These are phyloP conservation scores for Mormyrops attenuatus DNA, from an alignment of 2,797 vertebrate species.

Conservation along the genomic window DNA sequence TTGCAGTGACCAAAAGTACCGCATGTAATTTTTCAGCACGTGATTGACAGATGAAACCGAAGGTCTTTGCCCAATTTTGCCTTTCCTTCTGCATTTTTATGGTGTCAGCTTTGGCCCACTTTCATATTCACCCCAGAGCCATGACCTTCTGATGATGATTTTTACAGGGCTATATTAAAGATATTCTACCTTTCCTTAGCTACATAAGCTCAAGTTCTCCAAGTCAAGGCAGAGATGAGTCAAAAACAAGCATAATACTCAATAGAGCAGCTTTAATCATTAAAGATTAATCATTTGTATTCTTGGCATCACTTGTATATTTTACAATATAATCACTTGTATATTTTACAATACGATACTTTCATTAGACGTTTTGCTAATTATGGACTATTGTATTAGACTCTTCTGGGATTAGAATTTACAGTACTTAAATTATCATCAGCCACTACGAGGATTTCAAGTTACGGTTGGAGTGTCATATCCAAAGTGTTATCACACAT, in stretches of 20 bases:
- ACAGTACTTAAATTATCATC: slow-evolving; percentile 9
- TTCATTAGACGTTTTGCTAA: neutral
- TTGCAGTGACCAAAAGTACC: neutral
- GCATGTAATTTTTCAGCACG: slow-evolving; percentile 7
- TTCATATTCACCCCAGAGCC: slow-evolving; percentile 1
- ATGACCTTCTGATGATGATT: neutral
- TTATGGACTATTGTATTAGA: neutral
- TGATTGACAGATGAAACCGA: slow-evolving; percentile 16
- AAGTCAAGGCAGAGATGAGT: slow-evolving; percentile 9
- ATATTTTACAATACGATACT: neutral
- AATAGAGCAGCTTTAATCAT: neutral
- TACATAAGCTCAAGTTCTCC: neutral
- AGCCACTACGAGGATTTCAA: neutral
- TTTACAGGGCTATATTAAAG: slow-evolving; percentile 14
- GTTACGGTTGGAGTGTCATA: neutral
- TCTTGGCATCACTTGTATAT: neutral
- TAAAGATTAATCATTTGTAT: neutral
- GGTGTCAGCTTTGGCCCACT: neutral
- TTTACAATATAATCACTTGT: neutral
- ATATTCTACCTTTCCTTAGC: neutral
- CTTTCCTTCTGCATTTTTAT: neutral
- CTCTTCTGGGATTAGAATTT: neutral
- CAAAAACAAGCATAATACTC: neutral
- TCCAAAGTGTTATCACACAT: slow-evolving; percentile 3
- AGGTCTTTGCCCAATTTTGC: slow-evolving; percentile 12